Conservation (phyloP, 2,888 invertebrate species). For the Podotricha telesiphe region DNA sequence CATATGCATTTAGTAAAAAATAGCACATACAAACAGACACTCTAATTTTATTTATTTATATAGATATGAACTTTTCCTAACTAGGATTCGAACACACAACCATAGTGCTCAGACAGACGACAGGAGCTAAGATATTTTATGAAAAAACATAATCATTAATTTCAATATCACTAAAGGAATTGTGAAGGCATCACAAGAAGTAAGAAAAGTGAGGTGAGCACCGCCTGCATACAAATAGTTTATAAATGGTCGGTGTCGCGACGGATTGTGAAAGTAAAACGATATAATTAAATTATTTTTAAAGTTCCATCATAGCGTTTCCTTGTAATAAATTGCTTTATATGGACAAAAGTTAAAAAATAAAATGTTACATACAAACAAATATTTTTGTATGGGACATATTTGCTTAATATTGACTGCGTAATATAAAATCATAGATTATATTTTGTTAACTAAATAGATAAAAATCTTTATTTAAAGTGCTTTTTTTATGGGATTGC, state of each 20-base stretch:
- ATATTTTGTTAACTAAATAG: too few relatives aligned
- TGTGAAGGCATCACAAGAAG: slow-evolving; percentile 65
- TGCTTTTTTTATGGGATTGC: too few relatives aligned
- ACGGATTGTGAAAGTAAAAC: slow-evolving; percentile 45
- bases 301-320: not conserved
- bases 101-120: not conserved
- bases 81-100: not conserved
- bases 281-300: slow-evolving; percentile 31
- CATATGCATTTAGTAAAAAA: too few relatives aligned
- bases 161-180: slow-evolving; percentile 15
- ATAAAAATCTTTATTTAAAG: too few relatives aligned
- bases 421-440: too few relatives aligned
- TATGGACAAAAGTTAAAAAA: not conserved
- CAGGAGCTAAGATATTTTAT: not conserved
- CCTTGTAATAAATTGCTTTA: not conserved
- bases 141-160: slow-evolving; percentile 18
- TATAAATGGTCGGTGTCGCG: slow-evolving; percentile 76
- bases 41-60: too few relatives aligned
- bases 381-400: not conserved
- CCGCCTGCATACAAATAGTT: slow-evolving; percentile 84
- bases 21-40: too few relatives aligned
- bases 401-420: too few relatives aligned
- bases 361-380: not conserved
- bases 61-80: too few relatives aligned
- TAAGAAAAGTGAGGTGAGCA: slow-evolving; percentile 77